Conservation (phyloP, 1,140 invertebrate genomes). For the Cydia splendana region DNA sequence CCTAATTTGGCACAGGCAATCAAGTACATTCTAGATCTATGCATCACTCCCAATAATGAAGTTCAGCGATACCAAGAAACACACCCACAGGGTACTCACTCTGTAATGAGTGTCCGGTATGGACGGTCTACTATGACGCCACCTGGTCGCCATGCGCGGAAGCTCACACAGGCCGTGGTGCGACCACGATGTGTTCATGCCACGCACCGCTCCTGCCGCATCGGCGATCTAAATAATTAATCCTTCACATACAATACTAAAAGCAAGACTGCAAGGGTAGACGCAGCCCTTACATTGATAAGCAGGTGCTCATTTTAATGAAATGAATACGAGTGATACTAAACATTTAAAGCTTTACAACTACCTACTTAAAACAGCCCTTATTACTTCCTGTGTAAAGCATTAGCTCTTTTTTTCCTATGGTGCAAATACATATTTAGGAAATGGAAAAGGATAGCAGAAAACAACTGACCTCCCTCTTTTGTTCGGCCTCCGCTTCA, state of each 20-base stretch:
- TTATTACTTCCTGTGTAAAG: background rate
- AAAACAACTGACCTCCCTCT: conserved; percentile 55
- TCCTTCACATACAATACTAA: conserved; percentile 3
- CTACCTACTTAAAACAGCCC: background rate
- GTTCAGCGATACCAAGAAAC: background rate
- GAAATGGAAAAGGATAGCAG: background rate
- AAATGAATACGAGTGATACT: background rate
- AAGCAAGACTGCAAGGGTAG: background rate
- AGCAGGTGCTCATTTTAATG: conserved; percentile 3
- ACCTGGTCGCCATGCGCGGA: conserved; percentile 57
- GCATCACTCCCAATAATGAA: background rate
- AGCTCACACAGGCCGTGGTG: conserved; percentile 64
- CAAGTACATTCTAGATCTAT: no score
- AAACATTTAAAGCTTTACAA: conserved; percentile 8
- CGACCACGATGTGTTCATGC: conserved; percentile 68
- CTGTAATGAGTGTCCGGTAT: conserved; percentile 62
- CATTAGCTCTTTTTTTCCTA: background rate
- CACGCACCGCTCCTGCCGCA: conserved; percentile 59
- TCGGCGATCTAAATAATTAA: conserved; percentile 52
- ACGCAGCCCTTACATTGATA: conserved; percentile 10
- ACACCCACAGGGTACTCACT: conserved; percentile 42
- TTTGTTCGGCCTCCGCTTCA: conserved; percentile 67
- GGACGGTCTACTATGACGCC: conserved; percentile 60
- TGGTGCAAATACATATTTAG: background rate
- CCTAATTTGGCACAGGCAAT: no score